These are phyloP conservation scores for Nephrotoma appendiculata DNA, from an alignment of 2,888 invertebrate species.

Conservation along the genomic window DNA sequence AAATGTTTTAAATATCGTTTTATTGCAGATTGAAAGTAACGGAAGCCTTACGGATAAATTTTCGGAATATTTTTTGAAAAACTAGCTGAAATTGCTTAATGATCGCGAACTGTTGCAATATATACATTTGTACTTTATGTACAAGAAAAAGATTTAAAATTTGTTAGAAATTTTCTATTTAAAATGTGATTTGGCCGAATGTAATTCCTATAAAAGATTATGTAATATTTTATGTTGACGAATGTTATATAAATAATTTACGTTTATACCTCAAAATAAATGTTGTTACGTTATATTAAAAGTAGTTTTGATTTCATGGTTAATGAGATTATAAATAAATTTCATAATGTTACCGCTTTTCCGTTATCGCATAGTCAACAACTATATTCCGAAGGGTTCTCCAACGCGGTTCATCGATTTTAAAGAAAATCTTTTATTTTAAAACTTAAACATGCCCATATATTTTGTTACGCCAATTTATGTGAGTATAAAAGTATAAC, in stretches of 20 bases:
- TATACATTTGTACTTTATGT: not conserved
- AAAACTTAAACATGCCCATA: too few species aligned
- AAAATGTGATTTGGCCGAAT: not conserved
- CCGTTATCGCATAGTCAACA: too few species aligned
- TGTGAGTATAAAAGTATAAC: too few species aligned
- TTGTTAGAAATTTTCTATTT: not conserved
- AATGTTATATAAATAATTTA: not conserved
- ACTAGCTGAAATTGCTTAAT: not conserved
- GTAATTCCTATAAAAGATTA: not conserved
- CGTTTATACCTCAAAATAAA: not conserved
- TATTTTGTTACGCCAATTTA: rapidly evolving
- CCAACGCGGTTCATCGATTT: too few species aligned
- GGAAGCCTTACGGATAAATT: not conserved
- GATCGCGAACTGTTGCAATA: not conserved
- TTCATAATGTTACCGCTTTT: too few species aligned
- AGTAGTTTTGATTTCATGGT: too few species aligned
- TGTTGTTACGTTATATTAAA: not conserved
- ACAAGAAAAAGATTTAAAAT: not conserved
- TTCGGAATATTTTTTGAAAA: not conserved
- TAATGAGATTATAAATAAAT: too few species aligned
- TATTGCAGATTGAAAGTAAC: not conserved
- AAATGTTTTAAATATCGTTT: not conserved
- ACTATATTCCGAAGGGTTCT: too few species aligned
- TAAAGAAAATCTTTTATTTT: too few species aligned
- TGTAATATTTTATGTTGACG: not conserved